Evolutionary conservation across 2,113 vertebrate species (phyloP).

Genomic region (Prolemur simus): DNA sequence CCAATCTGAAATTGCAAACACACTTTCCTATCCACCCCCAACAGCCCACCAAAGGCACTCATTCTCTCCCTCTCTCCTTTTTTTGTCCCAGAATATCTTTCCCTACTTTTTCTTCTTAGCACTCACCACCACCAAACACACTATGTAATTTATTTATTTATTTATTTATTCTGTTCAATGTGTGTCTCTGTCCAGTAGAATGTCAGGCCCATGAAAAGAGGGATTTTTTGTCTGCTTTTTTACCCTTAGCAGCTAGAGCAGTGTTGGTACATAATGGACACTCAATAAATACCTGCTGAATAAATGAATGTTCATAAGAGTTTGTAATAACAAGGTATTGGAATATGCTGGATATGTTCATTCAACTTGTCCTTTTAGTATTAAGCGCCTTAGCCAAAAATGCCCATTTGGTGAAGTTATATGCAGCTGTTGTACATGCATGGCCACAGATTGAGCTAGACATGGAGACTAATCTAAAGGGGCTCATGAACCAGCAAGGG

Average conservation of each 20-base stretch:
- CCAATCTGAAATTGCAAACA: neutral
- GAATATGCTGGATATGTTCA: neutral
- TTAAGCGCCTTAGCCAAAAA: neutral
- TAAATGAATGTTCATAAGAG: neutral
- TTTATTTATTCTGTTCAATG: neutral
- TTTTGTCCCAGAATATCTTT: neutral
- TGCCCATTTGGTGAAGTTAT: neutral
- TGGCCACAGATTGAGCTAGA: neutral
- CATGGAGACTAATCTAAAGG: neutral
- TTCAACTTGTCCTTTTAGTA: slow-evolving; percentile 23
- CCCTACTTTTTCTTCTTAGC: neutral
- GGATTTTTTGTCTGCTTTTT: neutral
- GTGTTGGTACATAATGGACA: neutral
- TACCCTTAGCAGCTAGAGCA: neutral
- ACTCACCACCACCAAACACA: neutral
- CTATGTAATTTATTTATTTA: neutral
- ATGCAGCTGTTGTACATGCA: neutral
- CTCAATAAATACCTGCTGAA: neutral
- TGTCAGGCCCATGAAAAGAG: neutral
- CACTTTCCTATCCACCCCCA: rapidly evolving
- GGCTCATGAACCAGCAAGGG: neutral
- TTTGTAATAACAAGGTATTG: neutral
- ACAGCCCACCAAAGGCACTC: rapidly evolving
- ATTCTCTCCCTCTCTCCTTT: neutral
- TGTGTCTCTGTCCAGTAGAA: neutral